Base-by-base conservation (phyloP, 2,888 invertebrate genomes). In the Teleiodes luculella region DNA sequence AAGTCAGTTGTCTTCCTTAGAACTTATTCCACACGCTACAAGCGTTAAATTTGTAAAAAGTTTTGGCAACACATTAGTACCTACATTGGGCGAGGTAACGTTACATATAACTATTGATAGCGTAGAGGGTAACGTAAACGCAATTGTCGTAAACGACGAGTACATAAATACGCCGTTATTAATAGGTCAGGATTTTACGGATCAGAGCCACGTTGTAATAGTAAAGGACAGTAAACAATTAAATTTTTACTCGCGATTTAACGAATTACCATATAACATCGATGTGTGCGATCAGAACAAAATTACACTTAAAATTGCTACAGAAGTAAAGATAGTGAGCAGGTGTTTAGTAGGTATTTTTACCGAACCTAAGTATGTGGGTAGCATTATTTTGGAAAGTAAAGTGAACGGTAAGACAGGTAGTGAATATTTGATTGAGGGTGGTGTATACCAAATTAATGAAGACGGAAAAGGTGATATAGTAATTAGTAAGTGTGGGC, bases 51-150 rank as follows among this genome's bases (percentile, higher is more conserved):
- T 13, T 13, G 16, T 46, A n/a, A 28, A 30, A 46, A 11, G 46
- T 46, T 46, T 46, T 28, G 46, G 46, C 30, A 46, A 46, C n/a
- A 13, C 24, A 5, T 46, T 46, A 13, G 13, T 46, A 46, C 46
- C 46, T 6, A 46, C 46, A 4, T 28, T 46, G 14, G 46, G 30
- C 5, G 46, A 46, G n/a, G 16, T 30, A 28, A 28, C 16, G 7
- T 30, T 46, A 16, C 8, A 10, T 3, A 28, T 46, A 11, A 28
- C 46, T 11, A 10, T 46, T n/a, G 30, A 30, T 28, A 5, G 20
- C 3, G 41, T 41, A 6, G 10, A n/a, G 16, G 41, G 14, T 46
- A 11, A 24, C 5, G 30, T 46, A 10, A 46, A 18, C 6, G 46
- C 46, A 14, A 13, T 46, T 11, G 24, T 46, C 1, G 46, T 46